phyloP scores from a whole-genome alignment of 2,888 invertebrate species.

The Drosophila koepferae region DNA sequence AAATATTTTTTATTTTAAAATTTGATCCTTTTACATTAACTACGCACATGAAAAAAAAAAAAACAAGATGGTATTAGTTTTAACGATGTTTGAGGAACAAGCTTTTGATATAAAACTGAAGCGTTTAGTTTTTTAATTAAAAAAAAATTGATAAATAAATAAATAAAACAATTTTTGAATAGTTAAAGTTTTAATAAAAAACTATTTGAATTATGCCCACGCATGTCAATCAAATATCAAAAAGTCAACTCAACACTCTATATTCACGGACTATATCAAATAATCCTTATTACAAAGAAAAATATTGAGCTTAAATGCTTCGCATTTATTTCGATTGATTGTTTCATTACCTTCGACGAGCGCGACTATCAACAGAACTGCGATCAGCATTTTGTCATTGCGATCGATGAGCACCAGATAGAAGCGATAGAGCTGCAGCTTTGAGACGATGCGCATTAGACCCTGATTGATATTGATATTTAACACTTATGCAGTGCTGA shows the following conservation, averaged over 20 bases:
- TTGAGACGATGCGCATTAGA: constrained; percentile 58
- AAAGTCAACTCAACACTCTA: not conserved
- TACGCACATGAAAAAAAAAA: no score
- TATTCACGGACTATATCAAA: not conserved
- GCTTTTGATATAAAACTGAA: not conserved
- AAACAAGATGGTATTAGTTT: no score
- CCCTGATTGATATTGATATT: not conserved
- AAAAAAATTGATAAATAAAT: not conserved
- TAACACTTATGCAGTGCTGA: not conserved
- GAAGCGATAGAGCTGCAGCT: constrained; percentile 65
- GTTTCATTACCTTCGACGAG: constrained; percentile 78
- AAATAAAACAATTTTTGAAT: not conserved
- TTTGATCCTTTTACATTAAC: no score
- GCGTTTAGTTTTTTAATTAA: not conserved
- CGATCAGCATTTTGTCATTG: constrained; percentile 83
- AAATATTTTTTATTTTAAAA: no score
- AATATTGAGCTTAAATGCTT: not conserved
- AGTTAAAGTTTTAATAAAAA: not conserved
- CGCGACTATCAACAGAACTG: constrained; percentile 73
- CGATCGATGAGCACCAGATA: constrained; percentile 63
- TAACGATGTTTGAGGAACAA: no score
- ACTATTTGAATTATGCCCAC: not conserved
- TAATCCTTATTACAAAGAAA: not conserved
- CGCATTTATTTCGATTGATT: not conserved
- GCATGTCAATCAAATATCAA: not conserved